Evolutionary conservation across 2,888 invertebrate species (phyloP), one percentile per base, ranked within the genome.

Genomic region (Bombylius discolor): DNA sequence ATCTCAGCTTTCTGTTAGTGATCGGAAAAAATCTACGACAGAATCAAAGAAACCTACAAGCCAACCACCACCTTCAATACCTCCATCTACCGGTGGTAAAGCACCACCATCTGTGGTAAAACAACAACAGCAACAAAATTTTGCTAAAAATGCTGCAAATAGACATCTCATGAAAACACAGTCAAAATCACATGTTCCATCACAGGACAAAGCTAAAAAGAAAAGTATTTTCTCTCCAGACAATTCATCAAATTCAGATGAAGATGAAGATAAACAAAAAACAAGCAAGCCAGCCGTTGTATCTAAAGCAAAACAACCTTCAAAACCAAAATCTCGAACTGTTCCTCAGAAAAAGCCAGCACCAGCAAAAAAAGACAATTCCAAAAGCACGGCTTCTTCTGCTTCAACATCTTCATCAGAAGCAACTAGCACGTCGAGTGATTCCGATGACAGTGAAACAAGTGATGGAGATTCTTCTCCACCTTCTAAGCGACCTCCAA

Each of bases 201-300:
- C 51, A 11, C 54, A 52, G 39, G 56, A 52, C n/a, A 86, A 85
- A 66, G 56, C 55, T 31, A 86, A 85, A 66, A 85, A 84, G 69
- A 87, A 86, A 68, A 87, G 88, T 66, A 89, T 89, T 65, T 89
- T 89, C 66, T 89, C 89, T 54, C 88, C 89, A 0, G 88, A 87
- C 62, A 88, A 88, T 61, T 81, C 82, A 61, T 82, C 82, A n/a
- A 83, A 82, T 64, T 82, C 82, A 51, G 74, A 76, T 64, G 65
- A 75, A 2, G 75, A 80, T 64, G 71, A 77, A 47, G 73, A 73
- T 57, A 60, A 54, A 33, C 64, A 65, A n/a, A 62, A 72, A 62
- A 67, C 71, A n/a, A 62, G 68, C n/a, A 61, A 68, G 54, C 65
- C 70, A 4, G 67, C 71, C 64, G 62, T 72, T 61, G 60, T 68